These are phyloP conservation scores for Aproaerema taeniolella DNA, from an alignment of 2,888 invertebrate genomes.

Conservation along the genomic window DNA sequence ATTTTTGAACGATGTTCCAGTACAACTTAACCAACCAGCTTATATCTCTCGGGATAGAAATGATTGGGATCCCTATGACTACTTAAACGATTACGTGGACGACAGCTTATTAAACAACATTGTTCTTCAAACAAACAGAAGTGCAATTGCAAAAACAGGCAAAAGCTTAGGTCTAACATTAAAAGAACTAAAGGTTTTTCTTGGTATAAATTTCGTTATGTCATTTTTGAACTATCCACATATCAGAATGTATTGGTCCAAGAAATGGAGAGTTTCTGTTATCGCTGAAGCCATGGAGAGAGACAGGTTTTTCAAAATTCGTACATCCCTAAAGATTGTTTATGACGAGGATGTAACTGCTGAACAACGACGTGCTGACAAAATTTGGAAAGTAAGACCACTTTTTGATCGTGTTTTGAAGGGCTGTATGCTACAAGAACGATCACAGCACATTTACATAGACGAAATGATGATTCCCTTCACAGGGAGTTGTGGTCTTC, in stretches of 20 bases:
- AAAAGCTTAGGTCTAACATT: background rate
- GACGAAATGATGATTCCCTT: too few relatives aligned
- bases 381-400: background rate
- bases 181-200: background rate
- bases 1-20: too few relatives aligned
- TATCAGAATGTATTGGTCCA: background rate
- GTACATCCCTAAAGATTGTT: background rate
- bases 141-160: background rate
- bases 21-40: too few relatives aligned
- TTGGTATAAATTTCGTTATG: constrained; percentile 1
- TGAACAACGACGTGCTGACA: background rate
- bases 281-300: background rate
- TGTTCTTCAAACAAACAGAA: constrained; percentile 1
- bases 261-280: background rate
- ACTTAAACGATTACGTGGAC: background rate
- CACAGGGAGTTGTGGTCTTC: too few relatives aligned
- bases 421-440: background rate
- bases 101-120: background rate
- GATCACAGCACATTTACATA: background rate
- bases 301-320: background rate
- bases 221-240: background rate
- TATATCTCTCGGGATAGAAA: too few relatives aligned
- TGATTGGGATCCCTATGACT: too few relatives aligned
- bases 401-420: background rate
- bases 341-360: background rate